phyloP scores from a whole-genome alignment of 2,113 vertebrate genomes.

The Gallinago media region DNA sequence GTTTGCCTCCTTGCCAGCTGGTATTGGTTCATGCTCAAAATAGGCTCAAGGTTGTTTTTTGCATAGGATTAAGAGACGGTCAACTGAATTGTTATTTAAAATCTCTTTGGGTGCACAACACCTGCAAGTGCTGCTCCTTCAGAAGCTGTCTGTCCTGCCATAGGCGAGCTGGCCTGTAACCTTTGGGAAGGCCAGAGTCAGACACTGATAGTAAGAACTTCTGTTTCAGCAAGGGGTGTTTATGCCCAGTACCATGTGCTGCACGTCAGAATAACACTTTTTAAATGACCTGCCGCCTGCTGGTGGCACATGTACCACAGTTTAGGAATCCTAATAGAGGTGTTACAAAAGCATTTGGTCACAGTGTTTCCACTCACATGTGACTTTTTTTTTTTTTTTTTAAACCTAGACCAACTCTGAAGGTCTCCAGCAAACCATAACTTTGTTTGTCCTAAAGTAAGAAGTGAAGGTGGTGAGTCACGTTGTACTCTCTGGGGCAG shows the following conservation, averaged over 20 bases:
- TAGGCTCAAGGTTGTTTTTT: not conserved
- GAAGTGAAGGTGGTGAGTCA: not conserved
- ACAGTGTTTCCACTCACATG: not conserved
- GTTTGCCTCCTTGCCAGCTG: not conserved
- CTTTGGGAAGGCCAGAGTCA: not conserved
- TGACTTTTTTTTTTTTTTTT: not conserved
- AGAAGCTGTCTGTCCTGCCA: not conserved
- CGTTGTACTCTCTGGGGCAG: not conserved
- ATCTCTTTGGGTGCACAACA: not conserved
- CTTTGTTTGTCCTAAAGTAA: not conserved
- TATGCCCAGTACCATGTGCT: not conserved
- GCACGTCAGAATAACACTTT: fast-evolving
- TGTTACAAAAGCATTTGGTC: not conserved
- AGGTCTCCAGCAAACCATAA: not conserved
- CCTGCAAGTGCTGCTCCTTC: not conserved
- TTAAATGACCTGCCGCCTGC: not conserved
- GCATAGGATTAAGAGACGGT: not conserved
- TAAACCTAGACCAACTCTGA: not conserved
- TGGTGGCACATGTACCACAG: not conserved
- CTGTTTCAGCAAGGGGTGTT: fast-evolving
- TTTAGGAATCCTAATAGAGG: not conserved
- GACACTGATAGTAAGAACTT: not conserved
- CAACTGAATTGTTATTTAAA: not conserved
- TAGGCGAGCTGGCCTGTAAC: not conserved
- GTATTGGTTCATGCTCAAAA: not conserved